Percentiles rank a stretch among this genome's conserved stretches.
Conservation (phyloP, 2,797 vertebrate genomes). For the Anguilla anguilla region DNA sequence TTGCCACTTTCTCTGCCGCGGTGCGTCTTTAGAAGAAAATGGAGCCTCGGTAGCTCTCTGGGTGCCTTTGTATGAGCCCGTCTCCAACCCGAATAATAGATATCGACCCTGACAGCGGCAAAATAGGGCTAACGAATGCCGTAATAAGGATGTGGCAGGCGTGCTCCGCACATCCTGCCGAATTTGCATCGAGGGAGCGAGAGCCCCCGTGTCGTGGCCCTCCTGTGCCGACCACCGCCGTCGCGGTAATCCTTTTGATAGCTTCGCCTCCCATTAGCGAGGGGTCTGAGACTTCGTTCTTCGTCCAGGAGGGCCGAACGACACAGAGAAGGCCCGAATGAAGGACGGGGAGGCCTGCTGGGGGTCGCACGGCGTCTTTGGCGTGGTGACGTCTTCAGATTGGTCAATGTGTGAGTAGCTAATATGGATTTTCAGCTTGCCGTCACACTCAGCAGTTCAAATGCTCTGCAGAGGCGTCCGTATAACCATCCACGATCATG, state of each 20-base stretch:
- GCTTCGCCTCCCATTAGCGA: slow-evolving; percentile 37
- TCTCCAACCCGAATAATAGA: slow-evolving; percentile 57
- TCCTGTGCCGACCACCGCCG: slow-evolving; percentile 51
- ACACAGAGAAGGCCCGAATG: not conserved
- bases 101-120: slow-evolving; percentile 77
- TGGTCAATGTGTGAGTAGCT: not conserved
- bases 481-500: not conserved
- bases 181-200: slow-evolving; percentile 61
- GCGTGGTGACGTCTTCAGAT: not conserved
- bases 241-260: slow-evolving; percentile 73
- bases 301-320: slow-evolving; percentile 41
- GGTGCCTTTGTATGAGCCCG: slow-evolving; percentile 43
- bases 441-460: not conserved
- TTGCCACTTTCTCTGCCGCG: slow-evolving; percentile 40
- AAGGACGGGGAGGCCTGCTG: not conserved
- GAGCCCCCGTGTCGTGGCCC: slow-evolving; percentile 55
- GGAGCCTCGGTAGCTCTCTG: slow-evolving; percentile 43
- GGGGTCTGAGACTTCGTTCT: slow-evolving; percentile 44
- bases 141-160: slow-evolving; percentile 68
- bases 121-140: slow-evolving; percentile 79
- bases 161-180: slow-evolving; percentile 64
- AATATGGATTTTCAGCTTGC: not conserved
- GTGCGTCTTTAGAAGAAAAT: slow-evolving; percentile 54
- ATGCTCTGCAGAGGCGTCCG: not conserved
- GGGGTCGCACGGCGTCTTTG: slow-evolving; percentile 8